Evolutionary conservation across 2,888 invertebrate genomes (phyloP), one percentile per base, ranked within the genome.

Genomic region (Epinotia ramella): DNA sequence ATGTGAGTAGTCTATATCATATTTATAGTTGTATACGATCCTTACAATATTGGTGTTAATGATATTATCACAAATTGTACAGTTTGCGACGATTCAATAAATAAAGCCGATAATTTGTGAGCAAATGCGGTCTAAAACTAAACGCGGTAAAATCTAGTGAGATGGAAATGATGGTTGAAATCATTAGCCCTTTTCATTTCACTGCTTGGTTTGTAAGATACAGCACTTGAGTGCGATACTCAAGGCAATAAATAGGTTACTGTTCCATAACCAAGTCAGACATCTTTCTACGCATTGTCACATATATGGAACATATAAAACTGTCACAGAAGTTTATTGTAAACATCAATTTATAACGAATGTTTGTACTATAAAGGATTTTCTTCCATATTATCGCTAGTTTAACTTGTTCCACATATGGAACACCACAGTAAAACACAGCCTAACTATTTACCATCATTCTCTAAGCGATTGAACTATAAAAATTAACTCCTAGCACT

Each of bases 401-500:
- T 53, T 18, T 18, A 9, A 24, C 33, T 5, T 62, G 33, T 62
- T 16, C 62, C 62, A 62, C 3, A 33, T n/a, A 62, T 62, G 62
- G 33, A n/a, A 62, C 62, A 62, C 33, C 1, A 16, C 16, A 28
- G 13, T 3, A 64, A 40, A 40, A 24, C 53, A 53, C 20, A 56
- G 60, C 60, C 49, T 73, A 73, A 65, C 59, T 49, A 28, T 57
- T 59, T 9, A 18, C 59, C 67, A 68, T 20, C 44, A 65, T 49
- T 65, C 33, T n/a, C 65, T 49, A 60, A 60, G 68, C 44, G 20
- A 65, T 65, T 66, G 28, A 60, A 60, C 46, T 69, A 62, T n/a
- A 33, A 33, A 69, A 60, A 49, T 40, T 24, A 16, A 66, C 72
- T 20, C 28, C 82, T 89, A 94, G 84, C 93, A 93, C 80, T 93